These are phyloP conservation scores for Botia kubotai DNA, from an alignment of 2,797 vertebrate genomes.

Conservation along the genomic window DNA sequence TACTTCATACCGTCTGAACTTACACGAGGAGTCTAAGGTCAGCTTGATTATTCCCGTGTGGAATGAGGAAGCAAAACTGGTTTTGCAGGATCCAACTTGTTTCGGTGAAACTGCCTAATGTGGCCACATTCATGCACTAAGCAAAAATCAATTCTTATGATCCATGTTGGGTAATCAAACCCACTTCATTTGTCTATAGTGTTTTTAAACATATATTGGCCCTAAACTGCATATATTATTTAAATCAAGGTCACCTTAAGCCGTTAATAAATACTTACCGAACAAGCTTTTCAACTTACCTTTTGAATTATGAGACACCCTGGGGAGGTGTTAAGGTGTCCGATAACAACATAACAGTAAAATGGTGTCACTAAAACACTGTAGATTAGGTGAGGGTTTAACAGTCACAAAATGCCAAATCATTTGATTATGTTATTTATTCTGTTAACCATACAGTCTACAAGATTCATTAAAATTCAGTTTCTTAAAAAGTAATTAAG, in stretches of 20 bases:
- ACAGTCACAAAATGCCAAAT: neutral
- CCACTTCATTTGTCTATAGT: neutral
- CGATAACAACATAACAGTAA: constrained; percentile 15
- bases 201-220: neutral
- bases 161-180: neutral
- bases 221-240: neutral
- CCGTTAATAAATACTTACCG: neutral
- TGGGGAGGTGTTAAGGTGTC: constrained; percentile 1
- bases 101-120: constrained; percentile 55
- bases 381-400: neutral
- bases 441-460: neutral
- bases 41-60: constrained; percentile 27
- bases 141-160: neutral
- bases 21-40: constrained; percentile 19
- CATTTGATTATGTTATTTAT: neutral
- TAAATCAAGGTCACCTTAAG: neutral
- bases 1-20: constrained; percentile 3
- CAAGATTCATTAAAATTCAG: neutral
- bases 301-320: neutral
- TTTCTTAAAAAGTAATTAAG: neutral
- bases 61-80: constrained; percentile 57
- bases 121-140: neutral
- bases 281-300: neutral
- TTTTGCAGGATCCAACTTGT: constrained; percentile 50
- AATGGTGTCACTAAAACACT: neutral